These are phyloP conservation scores for Chauna torquata DNA, from an alignment of 2,113 vertebrate species.

Conservation along the genomic window DNA sequence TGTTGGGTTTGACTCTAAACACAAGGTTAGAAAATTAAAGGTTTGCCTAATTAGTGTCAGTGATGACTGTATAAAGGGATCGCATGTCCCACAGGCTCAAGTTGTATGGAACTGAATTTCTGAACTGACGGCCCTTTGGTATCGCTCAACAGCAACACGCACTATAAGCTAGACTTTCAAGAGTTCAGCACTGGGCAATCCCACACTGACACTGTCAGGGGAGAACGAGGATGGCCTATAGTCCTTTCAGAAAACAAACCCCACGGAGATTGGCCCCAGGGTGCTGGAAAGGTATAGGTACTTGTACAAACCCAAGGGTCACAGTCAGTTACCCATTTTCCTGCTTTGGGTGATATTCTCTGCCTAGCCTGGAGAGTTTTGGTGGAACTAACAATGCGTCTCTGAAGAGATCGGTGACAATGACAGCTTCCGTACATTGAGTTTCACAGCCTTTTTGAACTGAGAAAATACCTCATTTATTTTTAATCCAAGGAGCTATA, in stretches of 20 bases:
- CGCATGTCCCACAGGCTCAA: neutral
- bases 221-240: neutral
- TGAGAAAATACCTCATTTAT: neutral
- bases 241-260: neutral
- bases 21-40: neutral
- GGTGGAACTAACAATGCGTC: neutral
- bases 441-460: neutral
- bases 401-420: neutral
- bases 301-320: no score
- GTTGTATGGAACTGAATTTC: neutral
- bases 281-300: neutral
- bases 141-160: neutral
- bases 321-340: neutral
- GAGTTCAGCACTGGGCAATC: neutral
- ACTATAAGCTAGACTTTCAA: neutral
- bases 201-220: neutral
- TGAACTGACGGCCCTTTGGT: neutral
- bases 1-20: neutral
- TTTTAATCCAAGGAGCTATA: neutral
- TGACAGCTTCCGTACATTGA: neutral
- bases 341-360: neutral
- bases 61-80: neutral
- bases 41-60: neutral
- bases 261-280: neutral
- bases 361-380: fast-evolving